Evolutionary conservation across 2,888 invertebrate genomes (phyloP), one percentile per base, ranked within the genome.

Genomic region (Exocentrus adspersus): DNA sequence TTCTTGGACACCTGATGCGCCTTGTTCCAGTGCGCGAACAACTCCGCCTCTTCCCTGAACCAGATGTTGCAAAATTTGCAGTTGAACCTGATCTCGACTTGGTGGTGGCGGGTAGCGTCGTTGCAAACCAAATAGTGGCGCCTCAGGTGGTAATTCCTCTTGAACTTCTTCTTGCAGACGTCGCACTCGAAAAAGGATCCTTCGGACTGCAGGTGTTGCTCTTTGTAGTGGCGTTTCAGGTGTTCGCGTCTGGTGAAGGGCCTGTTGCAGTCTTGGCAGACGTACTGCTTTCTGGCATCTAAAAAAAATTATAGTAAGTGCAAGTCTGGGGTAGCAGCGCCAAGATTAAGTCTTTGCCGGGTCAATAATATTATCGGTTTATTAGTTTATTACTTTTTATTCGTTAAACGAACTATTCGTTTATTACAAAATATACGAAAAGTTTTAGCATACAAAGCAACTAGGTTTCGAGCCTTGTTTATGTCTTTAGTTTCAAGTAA

Each of bases 131-230:
- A 1, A 1, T 28, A 28, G 28, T 48, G 52, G 2, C 41, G 19
- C 1, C 21, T 14, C 20, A 52, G 6, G 48, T 78, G 75, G 54
- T 75, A 73, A 42, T 71, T 74, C 17, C 72, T 56, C 52, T 67
- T 68, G 32, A 70, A 74, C 19, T 64, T 62, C 56, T 67, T 71
- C 1, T 59, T 37, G 53, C 74, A 74, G 1, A 37, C 50, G 10
- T 64, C 45, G 41, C 72, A 72, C 24, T 28, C 21, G 56, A 67
- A 52, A 10, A n/a, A n/a, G n/a, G n/a, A 28, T 10, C 17, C 10
- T 19, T 17, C 37, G 1, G 9, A 16, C 17, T 32, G 10, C 1
- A 20, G n/a, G 12, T 52, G 52, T 5, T 37, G 17, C 37, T 52
- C 52, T 2, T 37, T 37, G 12, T 12, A 19, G n/a, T 52, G 52